These are phyloP conservation scores for Megaceryle torquata DNA, from an alignment of 2,113 vertebrate genomes.

Conservation along the genomic window DNA sequence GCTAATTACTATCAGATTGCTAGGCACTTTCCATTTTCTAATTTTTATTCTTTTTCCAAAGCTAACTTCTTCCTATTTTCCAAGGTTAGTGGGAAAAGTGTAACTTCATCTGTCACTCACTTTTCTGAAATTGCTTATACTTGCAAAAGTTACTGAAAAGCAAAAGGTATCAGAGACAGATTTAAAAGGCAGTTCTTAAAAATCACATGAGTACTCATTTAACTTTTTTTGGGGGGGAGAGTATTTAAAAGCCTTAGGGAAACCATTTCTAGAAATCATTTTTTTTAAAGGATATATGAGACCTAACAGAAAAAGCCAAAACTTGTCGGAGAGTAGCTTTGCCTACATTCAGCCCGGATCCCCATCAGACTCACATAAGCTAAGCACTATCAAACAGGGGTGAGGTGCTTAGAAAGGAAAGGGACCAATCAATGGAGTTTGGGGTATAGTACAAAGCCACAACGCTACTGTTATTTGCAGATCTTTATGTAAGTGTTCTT, in stretches of 20 bases:
- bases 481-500: background rate
- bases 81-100: background rate
- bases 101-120: background rate
- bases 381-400: background rate
- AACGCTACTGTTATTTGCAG: background rate
- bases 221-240: background rate
- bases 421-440: background rate
- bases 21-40: background rate
- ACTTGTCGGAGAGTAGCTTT: background rate
- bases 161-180: background rate
- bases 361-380: background rate
- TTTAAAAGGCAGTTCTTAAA: background rate
- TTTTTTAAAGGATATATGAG: background rate
- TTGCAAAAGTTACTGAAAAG: background rate
- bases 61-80: background rate
- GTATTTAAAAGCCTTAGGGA: background rate
- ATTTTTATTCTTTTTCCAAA: background rate
- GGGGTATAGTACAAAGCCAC: background rate
- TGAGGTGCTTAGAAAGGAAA: background rate
- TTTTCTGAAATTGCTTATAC: background rate
- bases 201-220: background rate
- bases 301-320: background rate
- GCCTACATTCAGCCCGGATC: background rate
- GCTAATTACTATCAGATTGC: background rate
- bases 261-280: background rate